Conservation (phyloP, 2,797 vertebrate species). For the Macropus fuliginosus region DNA sequence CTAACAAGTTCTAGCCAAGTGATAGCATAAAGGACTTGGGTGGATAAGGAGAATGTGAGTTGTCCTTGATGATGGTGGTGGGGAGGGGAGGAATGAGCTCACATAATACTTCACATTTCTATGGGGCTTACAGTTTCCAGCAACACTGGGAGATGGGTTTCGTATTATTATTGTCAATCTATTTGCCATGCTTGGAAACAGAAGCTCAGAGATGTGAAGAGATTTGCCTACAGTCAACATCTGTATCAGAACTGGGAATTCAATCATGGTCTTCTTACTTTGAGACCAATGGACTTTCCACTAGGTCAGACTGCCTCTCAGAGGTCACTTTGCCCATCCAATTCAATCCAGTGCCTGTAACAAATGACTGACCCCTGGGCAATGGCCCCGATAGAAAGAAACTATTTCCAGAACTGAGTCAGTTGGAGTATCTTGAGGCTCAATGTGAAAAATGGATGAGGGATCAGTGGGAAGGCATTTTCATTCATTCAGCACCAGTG, state of each 20-base stretch:
- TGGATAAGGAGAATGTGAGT: neutral
- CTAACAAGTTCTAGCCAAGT: neutral
- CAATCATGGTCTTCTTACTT: conserved; percentile 18
- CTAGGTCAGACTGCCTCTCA: conserved; percentile 21
- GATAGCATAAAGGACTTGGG: neutral
- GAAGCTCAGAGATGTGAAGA: neutral
- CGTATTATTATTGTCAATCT: neutral
- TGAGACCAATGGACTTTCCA: conserved; percentile 16
- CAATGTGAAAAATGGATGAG: neutral
- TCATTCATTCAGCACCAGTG: neutral
- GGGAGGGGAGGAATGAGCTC: conserved; percentile 8
- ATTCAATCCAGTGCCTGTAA: neutral
- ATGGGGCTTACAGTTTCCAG: neutral
- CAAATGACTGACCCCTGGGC: neutral
- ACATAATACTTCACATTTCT: neutral
- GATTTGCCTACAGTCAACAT: neutral
- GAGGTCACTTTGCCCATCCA: neutral
- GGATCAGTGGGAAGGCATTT: no score
- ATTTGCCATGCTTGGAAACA: conserved; percentile 24
- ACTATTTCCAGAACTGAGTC: neutral
- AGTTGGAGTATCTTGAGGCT: neutral
- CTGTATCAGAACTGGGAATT: neutral
- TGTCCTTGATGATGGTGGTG: neutral
- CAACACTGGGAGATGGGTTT: neutral
- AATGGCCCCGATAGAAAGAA: neutral